Evolutionary conservation across 2,113 vertebrate species (phyloP), one percentile per base, ranked within the genome.

Genomic region (Callithrix jacchus): DNA sequence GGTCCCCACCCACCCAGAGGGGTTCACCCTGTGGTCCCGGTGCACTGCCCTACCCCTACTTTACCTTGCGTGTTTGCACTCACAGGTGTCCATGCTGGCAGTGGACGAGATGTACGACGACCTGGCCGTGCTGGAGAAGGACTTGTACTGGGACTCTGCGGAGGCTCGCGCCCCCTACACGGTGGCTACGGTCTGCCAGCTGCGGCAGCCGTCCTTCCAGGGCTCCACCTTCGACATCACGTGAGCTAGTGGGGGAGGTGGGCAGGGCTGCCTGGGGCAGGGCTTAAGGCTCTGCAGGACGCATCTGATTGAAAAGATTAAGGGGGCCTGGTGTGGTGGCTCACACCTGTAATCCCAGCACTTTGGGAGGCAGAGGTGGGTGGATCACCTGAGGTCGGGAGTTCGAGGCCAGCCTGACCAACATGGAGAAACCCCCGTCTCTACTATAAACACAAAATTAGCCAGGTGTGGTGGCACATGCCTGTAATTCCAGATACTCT

Each of bases 41-140:
- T 0, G 1, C 68, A 21, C 10, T 35, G 73, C 49, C 40, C 54
- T 9, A 17, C 64, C 52, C 70, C 45, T 23, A 58, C 74, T 45
- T 25, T 3, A 17, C 40, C 47, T n/a, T 20, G n/a, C 13, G 6
- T 87, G 54, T 93, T 54, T 5, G 8, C 32, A 0, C 74, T 47
- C 6, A 1, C 95, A 98, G 98, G 98, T 99, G 93, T 99, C 99
- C 1, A 99, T 99, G 99, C 98, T 99, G 98, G 99, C 99, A 0
- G 99, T 99, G 90, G 99, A 99, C 30, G 99, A 99, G 96, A 99
- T 99, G 99, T 99, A 99, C 6, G 99, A 99, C 0, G 99, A 99
- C 93, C 97, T 99, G 82, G 99, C 99, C 0, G 70, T 98, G 89
- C 98, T 99, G 97, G 99, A 99, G 95, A 98, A 99, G 96, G 99